phyloP scores from a whole-genome alignment of 2,113 vertebrate genomes.

The Myotis davidii region DNA sequence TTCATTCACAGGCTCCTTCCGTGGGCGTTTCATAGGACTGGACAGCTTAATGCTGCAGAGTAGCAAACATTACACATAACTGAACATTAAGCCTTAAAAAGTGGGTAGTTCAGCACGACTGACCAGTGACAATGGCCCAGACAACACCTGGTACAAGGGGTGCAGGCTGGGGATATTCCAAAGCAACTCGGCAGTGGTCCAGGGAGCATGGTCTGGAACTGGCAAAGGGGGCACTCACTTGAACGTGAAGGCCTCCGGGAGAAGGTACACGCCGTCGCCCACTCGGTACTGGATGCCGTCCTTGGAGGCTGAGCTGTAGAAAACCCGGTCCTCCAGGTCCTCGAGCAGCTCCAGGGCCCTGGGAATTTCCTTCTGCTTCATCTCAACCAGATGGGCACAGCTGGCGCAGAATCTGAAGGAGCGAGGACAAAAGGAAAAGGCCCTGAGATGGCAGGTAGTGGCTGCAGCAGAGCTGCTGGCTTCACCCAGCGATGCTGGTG shows the following conservation, averaged over 20 bases:
- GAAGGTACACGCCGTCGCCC: constrained; percentile 92
- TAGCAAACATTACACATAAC: accelerated
- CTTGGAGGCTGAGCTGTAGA: constrained; percentile 89
- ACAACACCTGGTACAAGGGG: background rate
- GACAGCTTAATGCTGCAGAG: constrained; percentile 89
- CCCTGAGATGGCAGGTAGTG: background rate
- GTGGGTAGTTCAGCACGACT: background rate
- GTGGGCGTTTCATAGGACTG: constrained; percentile 92
- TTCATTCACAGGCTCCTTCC: constrained; percentile 95
- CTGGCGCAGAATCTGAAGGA: constrained; percentile 91
- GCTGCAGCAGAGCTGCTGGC: accelerated
- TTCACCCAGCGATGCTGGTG: background rate
- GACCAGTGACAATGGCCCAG: accelerated
- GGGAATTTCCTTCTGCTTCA: constrained; percentile 88
- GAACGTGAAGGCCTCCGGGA: constrained; percentile 91
- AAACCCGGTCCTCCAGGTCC: constrained; percentile 85
- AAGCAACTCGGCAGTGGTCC: background rate
- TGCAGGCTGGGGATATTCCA: accelerated
- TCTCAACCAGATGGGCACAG: constrained; percentile 87
- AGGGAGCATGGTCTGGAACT: background rate
- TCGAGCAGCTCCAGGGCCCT: constrained; percentile 87
- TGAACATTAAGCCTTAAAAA: background rate
- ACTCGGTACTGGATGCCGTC: constrained; percentile 90
- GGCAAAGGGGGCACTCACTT: constrained; percentile 84
- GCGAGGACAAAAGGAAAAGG: background rate